A percentile compares a stretch with the other conserved stretches of the same genome.
phyloP scores from a whole-genome alignment of 2,113 vertebrate genomes.

The Xenopus borealis region DNA sequence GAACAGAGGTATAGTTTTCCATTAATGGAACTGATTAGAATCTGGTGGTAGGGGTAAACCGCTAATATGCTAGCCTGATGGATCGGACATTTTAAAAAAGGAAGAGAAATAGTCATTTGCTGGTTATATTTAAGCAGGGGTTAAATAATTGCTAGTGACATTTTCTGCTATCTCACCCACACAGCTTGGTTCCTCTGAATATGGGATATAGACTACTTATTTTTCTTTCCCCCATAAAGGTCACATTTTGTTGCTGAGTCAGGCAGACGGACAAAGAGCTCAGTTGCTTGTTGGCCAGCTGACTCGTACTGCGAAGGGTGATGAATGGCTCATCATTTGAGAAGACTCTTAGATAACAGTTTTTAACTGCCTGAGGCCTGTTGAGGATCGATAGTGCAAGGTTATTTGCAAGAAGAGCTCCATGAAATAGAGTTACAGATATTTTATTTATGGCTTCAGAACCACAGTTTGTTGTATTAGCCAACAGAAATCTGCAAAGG shows the following conservation, averaged over 20 bases:
- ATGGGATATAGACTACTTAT: background rate
- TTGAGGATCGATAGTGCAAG: background rate
- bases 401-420: background rate
- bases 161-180: conserved; percentile 4
- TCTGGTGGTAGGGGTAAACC: too few species aligned
- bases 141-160: conserved; percentile 3
- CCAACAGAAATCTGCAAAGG: too few species aligned
- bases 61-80: too few species aligned
- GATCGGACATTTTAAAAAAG: too few species aligned
- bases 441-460: too few species aligned
- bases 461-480: too few species aligned
- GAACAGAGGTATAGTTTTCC: too few species aligned
- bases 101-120: background rate
- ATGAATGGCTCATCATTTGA: background rate
- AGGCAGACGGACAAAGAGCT: conserved; percentile 20
- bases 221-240: conserved; percentile 23
- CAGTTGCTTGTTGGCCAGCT: conserved; percentile 25
- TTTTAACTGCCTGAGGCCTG: conserved; percentile 4
- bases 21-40: too few species aligned
- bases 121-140: background rate
- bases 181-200: conserved; percentile 14
- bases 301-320: conserved; percentile 26
- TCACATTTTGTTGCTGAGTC: conserved; percentile 28
- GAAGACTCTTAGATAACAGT: background rate
- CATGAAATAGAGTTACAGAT: background rate